Base-by-base conservation (phyloP, 2,797 vertebrate species). In the Cossypha heuglini region DNA sequence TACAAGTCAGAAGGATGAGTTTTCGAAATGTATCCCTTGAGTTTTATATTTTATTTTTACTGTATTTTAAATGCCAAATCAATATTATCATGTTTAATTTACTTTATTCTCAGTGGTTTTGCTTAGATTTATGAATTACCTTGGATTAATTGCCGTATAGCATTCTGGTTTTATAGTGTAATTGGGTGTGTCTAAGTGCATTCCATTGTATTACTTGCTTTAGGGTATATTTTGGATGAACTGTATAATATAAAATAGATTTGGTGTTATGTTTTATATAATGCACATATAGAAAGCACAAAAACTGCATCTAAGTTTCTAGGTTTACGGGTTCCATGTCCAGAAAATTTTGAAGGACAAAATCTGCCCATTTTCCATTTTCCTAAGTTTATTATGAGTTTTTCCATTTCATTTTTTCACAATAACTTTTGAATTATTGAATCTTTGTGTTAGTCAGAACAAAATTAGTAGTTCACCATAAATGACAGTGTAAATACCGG, bases 131-230 rank as follows among this genome's bases (percentile, higher is more conserved):
- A 97, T 94, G 92, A 96, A 97, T 97, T 96, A 96, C 77, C 59
- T 89, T 79, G 77, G 64, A 96, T 96, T 97, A 97, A 97, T 97
- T 78, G 73, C 48, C 83, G 57, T 86, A 77, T 72, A 94, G 55
- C 96, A 94, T 97, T 96, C 92, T 96, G 61, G 59, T 92, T 97
- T 96, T 95, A 96, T 96, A 84, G 72, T 76, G 95, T 97, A 97
- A 97, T 96, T 94, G 96, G 96, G 96, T 97, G 96, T 97, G 92
- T 96, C 93, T 88, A 81, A 93, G 37, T 93, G 86, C 87, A 97
- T 96, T 97, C 86, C 92, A 91, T 93, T 97, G 97, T 97, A 96
- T 95, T 57, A 92, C 69, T 96, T 83, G 84, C 92, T 96, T 96
- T 89, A 96, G 93, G 96, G 78, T 96, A 95, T 93, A 86, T 96